Conservation (phyloP, 2,888 invertebrate genomes). For the Nymphalis c-album region DNA sequence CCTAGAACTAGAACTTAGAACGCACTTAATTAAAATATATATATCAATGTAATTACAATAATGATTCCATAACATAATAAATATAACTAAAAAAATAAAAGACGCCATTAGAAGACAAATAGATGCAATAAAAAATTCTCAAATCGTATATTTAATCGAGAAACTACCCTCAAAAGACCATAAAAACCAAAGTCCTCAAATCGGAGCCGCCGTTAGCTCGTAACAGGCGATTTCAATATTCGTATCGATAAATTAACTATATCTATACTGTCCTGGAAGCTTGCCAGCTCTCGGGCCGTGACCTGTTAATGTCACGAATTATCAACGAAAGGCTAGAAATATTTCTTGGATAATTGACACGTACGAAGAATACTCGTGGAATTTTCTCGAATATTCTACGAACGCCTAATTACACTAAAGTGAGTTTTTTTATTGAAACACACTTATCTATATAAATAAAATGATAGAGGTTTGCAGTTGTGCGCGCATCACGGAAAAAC, state of each 20-base stretch:
- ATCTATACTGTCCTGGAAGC: conserved; percentile 8
- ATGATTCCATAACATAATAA: too few relatives aligned
- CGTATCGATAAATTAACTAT: conserved; percentile 22
- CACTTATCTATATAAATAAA: too few relatives aligned
- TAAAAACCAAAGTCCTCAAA: conserved; percentile 5
- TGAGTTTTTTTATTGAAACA: too few relatives aligned
- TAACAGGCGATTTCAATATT: conserved; percentile 23
- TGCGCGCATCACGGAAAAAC: too few relatives aligned
- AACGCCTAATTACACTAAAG: not conserved
- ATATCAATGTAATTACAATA: too few relatives aligned
- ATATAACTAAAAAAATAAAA: too few relatives aligned
- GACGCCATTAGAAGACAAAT: too few relatives aligned
- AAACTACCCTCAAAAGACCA: not conserved
- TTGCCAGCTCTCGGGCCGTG: conserved; percentile 28
- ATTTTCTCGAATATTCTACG: conserved; percentile 8
- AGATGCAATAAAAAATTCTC: too few relatives aligned
- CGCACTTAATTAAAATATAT: too few relatives aligned
- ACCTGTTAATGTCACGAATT: conserved; percentile 29
- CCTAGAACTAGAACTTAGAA: too few relatives aligned
- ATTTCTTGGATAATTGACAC: conserved; percentile 7
- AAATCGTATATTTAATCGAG: too few relatives aligned
- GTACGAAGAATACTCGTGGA: not conserved
- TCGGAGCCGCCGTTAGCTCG: not conserved
- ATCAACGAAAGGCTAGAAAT: conserved; percentile 26
- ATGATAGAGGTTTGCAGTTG: too few relatives aligned